Base-by-base conservation (phyloP, 2,888 invertebrate species). In the Drosophila formosana region DNA sequence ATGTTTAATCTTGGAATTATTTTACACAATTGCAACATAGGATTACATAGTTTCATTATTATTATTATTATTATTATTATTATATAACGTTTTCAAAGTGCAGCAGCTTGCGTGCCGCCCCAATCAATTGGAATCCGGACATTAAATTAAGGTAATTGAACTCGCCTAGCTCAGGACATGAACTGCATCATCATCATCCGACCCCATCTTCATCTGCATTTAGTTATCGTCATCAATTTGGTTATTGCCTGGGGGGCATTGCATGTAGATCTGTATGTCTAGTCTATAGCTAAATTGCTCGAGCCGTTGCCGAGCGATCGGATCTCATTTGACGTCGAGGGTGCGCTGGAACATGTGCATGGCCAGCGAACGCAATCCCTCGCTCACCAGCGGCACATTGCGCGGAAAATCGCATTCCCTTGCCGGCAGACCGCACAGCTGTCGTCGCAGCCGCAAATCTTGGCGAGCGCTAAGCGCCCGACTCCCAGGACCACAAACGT, bases 381-480 rank as follows among this genome's bases (percentile, higher is more conserved):
- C 89, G 65, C 87, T 91, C 13, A 90, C 89, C 3, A 74, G 63
- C 26, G 89, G 85, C 37, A 88, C 70, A 5, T 89, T 88, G 4
- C 89, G 88, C 2, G 89, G 86, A 25, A 91, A 93, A 23, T 94
- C 93, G 56, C 94, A 92, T 80, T 96, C 95, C 4, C 94, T 94
- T 1, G 95, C 93, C 0, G 96, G 95, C 80, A 96, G 92, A 78
- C 95, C 94, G 88, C 96, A 96, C 50, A 97, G 91, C 88, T 95
- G 95, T 34, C 96, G 93, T 7, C 96, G 93, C 67, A 97, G 94
- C 30, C 95, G 95, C 65, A 97, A 93, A 91, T 97, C 97, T 56
- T 96, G 94, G 18, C 97, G 94, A 6, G 97, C 97, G 78, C 96
- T 96, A 51, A 97, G 92, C 0, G 97, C 97, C 13, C 96, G 94